Evolutionary conservation across 2,888 invertebrate genomes (phyloP), one percentile per base, ranked within the genome.

Genomic region (Epistrophe grossulariae): DNA sequence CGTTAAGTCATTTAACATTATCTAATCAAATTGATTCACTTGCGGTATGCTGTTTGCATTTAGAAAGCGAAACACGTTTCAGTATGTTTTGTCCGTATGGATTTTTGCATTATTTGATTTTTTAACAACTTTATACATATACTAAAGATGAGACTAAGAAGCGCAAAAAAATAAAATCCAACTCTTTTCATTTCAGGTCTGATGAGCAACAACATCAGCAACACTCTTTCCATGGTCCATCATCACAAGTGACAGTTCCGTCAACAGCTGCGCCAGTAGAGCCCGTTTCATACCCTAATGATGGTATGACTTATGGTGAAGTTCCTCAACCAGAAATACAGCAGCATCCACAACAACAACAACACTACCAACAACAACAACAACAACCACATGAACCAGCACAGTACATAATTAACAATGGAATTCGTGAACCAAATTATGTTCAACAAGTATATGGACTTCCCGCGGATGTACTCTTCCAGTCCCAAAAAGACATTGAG

Each of bases 171-270:
- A 43, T 8, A 62, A 70, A 59, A 15, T 64, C 40, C 60, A 62
- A 62, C 28, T 64, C n/a, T 28, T 24, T 55, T 24, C 40, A 50
- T 88, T 88, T 82, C 85, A 88, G 88, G 76, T 77, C 77, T 35
- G 82, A 62, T 82, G 88, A 72, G 48, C 84, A 80, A 87, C 90
- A 80, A 87, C 90, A 76, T 80, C 90, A 71, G 83, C 89, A 40
- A 76, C 89, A 31, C 89, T 60, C 71, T 62, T 81, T 81, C 62
- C 59, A 60, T 28, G 81, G 84, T 38, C 66, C 89, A 59, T 60
- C 66, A 62, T 60, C 66, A 62, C 43, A 60, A 77, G 74, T 89
- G 84, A 90, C 91, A 88, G 90, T 89, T 87, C 89, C 91, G 89
- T 90, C 88, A 71, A 84, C 87, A 52, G 68, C 79, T 79, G 81